Evolutionary conservation across 53 echinoderm and acorn worm genomes (phyloP), one percentile per base, ranked within the genome.

Genomic region (Holothuria scabra): DNA sequence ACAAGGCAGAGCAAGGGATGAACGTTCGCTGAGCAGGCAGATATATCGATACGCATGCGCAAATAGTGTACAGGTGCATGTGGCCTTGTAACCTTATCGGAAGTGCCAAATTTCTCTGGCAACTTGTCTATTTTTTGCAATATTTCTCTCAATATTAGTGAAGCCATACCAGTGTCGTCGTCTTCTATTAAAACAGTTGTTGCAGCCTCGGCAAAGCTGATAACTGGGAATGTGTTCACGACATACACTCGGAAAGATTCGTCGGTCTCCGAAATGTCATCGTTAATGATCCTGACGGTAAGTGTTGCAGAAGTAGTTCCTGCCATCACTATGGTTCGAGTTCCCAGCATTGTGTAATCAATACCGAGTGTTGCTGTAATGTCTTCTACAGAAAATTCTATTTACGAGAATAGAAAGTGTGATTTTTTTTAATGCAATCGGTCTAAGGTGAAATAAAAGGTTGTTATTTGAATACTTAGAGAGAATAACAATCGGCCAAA

Each of bases 111-210:
- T n/a, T n/a, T n/a, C n/a, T n/a, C n/a, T n/a, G n/a, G n/a, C n/a
- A n/a, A n/a, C n/a, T n/a, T n/a, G n/a, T n/a, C n/a, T n/a, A n/a
- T n/a, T n/a, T n/a, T n/a, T n/a, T 58, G 59, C n/a, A 58, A 58
- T 19, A 19, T n/a, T 1, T 61, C 10, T 20, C 9, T 19, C 23
- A 28, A 23, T 61, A 19, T 61, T 0, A 23, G 11, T 61, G 62
- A 61, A 23, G 23, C 35, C 41, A 18, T 69, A 69, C 69, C 37
- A 8, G 35, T 44, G 37, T 69, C 69, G 69, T 69, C 69, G 24
- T 69, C 69, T n/a, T 69, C 30, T 16, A 69, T 69, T 12, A 28
- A 34, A 16, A 69, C 69, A 69, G 69, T 69, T 22, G 37, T 69
- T 37, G 41, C 38, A 44, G 69, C 69, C 69, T 21, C 35, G 22